Evolutionary conservation across 2,888 invertebrate genomes (phyloP).

Genomic region (Trissonchulus latispiculum): DNA sequence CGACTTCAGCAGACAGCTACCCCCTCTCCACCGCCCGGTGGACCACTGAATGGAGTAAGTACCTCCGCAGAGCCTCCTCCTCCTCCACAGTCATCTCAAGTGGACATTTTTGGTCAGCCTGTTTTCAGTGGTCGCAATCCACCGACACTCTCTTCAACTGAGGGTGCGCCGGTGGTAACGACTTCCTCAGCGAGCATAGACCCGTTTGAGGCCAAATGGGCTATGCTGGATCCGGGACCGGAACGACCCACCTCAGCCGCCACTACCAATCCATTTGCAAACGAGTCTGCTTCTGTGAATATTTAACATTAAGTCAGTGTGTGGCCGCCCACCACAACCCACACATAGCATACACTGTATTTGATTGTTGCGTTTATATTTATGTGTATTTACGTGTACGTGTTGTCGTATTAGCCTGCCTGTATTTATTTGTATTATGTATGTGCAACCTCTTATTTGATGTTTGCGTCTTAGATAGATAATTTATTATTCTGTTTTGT

Average conservation of each 20-base stretch:
- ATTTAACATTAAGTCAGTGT: slow-evolving; percentile 49
- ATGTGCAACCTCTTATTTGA: no score
- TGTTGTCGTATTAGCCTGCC: no score
- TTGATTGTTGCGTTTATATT: no score
- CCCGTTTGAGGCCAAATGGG: slow-evolving; percentile 13
- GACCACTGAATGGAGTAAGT: background rate
- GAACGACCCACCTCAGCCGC: background rate
- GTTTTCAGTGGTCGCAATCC: background rate
- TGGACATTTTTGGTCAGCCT: slow-evolving; percentile 10
- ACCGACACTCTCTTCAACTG: background rate
- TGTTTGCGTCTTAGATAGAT: no score
- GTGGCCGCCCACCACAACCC: no score
- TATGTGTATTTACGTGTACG: no score
- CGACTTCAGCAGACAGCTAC: slow-evolving; percentile 15
- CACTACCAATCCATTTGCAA: slow-evolving; percentile 5
- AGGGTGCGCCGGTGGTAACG: slow-evolving; percentile 42
- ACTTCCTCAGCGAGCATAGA: slow-evolving; percentile 50
- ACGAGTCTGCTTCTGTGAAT: slow-evolving; percentile 5
- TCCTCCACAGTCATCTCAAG: no score
- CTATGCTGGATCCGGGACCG: background rate
- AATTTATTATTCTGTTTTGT: background rate
- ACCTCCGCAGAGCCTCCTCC: background rate
- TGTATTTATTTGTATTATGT: no score
- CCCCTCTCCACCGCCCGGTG: background rate
- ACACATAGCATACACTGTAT: no score